These are phyloP conservation scores for Dastarcus helophoroides DNA, from an alignment of 2,888 invertebrate species.

Conservation along the genomic window DNA sequence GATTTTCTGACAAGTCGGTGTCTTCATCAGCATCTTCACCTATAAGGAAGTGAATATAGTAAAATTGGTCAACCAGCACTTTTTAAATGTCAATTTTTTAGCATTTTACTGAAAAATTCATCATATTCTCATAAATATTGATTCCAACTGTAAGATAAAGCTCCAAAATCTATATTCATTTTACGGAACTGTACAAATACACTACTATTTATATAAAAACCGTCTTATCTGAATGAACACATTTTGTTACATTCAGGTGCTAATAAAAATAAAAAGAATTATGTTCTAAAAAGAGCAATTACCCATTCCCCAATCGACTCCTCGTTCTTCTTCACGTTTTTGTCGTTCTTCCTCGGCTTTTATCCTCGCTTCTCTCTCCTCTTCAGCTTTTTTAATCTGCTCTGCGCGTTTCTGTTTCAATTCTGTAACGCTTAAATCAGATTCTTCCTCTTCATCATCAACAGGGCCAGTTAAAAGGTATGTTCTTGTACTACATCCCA, in stretches of 20 bases:
- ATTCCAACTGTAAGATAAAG: too few relatives aligned
- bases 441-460: conserved; percentile 78
- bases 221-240: too few relatives aligned
- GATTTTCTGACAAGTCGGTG: conserved; percentile 69
- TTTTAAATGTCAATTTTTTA: too few relatives aligned
- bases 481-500: conserved; percentile 78
- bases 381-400: conserved; percentile 29
- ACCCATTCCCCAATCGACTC: conserved; percentile 92
- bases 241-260: too few relatives aligned
- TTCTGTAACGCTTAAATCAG: conserved; percentile 66
- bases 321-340: conserved; percentile 50
- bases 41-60: conserved; percentile 25
- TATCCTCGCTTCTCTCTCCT: conserved; percentile 38
- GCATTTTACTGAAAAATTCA: too few relatives aligned
- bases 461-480: conserved; percentile 77
- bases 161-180: too few relatives aligned
- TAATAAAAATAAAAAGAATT: too few relatives aligned
- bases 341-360: conserved; percentile 42
- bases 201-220: too few relatives aligned
- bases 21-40: conserved; percentile 83
- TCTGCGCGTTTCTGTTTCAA: conserved; percentile 44
- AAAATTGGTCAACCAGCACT: conserved; percentile 4
- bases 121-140: too few relatives aligned
- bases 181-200: too few relatives aligned
- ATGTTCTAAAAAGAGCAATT: conserved; percentile 15